phyloP scores from a whole-genome alignment of 1,140 invertebrate species.

The Nephotettix cincticeps region DNA sequence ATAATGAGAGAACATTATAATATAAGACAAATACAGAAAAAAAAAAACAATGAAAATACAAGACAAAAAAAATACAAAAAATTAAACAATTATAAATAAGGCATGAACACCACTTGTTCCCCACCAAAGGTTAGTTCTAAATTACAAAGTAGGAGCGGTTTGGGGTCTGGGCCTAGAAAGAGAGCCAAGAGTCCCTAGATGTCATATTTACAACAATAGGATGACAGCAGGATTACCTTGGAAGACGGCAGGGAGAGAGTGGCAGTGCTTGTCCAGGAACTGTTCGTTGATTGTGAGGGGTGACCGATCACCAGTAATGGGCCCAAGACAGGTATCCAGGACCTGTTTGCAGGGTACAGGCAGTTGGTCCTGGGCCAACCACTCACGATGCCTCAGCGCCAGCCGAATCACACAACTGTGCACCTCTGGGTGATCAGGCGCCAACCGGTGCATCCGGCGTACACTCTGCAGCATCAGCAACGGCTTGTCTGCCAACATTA shows the following conservation, averaged over 20 bases:
- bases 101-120: too few species aligned
- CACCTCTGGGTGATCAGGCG: slow-evolving; percentile 72
- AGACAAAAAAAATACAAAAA: too few species aligned
- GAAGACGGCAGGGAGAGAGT: slow-evolving; percentile 65
- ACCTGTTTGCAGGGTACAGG: slow-evolving; percentile 69
- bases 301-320: slow-evolving; percentile 61
- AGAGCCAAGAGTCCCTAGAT: too few species aligned
- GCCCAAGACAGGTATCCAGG: slow-evolving; percentile 67
- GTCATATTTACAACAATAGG: slow-evolving; percentile 5
- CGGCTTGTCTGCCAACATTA: slow-evolving; percentile 60
- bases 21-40: too few species aligned
- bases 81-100: too few species aligned
- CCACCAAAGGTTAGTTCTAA: too few species aligned
- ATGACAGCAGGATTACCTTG: slow-evolving; percentile 53
- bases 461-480: slow-evolving; percentile 89
- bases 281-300: slow-evolving; percentile 67
- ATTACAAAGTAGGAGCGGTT: too few species aligned
- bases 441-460: slow-evolving; percentile 77
- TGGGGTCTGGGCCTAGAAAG: too few species aligned
- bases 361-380: slow-evolving; percentile 46
- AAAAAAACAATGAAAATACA: too few species aligned
- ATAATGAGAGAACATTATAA: too few species aligned
- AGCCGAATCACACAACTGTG: slow-evolving; percentile 78
- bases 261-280: slow-evolving; percentile 61
- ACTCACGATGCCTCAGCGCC: slow-evolving; percentile 34